Conservation (phyloP, 2,888 invertebrate species). For the Tetragonula carbonaria region DNA sequence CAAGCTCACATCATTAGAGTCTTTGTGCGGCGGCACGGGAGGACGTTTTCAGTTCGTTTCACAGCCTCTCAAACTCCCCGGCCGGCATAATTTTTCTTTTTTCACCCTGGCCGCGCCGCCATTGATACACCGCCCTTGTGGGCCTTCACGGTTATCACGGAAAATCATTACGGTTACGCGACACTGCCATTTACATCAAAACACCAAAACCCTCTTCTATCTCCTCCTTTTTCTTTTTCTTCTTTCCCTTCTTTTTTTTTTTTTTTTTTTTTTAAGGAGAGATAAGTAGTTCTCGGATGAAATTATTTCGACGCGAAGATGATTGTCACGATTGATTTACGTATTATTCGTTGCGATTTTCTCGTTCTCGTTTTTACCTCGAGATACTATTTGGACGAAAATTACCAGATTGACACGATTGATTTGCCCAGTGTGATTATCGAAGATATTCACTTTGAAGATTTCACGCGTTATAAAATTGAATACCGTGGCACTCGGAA, state of each 20-base stretch:
- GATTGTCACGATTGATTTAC: too few relatives aligned
- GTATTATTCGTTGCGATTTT: too few relatives aligned
- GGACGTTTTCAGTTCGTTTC: slow-evolving; percentile 54
- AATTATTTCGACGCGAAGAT: too few relatives aligned
- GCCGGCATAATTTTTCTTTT: slow-evolving; percentile 34
- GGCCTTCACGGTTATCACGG: not conserved
- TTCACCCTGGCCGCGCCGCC: slow-evolving; percentile 17
- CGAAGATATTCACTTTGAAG: not conserved
- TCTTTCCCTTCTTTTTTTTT: too few relatives aligned
- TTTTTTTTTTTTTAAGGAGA: too few relatives aligned
- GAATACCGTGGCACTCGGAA: not conserved
- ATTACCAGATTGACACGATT: not conserved
- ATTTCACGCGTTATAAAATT: not conserved
- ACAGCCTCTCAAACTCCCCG: slow-evolving; percentile 26
- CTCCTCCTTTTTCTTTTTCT: not conserved
- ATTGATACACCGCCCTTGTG: slow-evolving; percentile 25
- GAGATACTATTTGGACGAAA: not conserved
- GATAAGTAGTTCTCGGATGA: too few relatives aligned
- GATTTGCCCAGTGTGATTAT: not conserved
- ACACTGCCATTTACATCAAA: slow-evolving; percentile 16
- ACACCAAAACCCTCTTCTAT: not conserved
- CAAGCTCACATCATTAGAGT: slow-evolving; percentile 62
- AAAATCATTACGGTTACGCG: slow-evolving; percentile 35
- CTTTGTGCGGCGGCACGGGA: slow-evolving; percentile 54
- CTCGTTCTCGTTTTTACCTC: too few relatives aligned